A percentile compares a stretch with the other conserved stretches of the same genome.
These are phyloP conservation scores for Rapana venosa DNA, from an alignment of 2,888 invertebrate species.

Conservation along the genomic window DNA sequence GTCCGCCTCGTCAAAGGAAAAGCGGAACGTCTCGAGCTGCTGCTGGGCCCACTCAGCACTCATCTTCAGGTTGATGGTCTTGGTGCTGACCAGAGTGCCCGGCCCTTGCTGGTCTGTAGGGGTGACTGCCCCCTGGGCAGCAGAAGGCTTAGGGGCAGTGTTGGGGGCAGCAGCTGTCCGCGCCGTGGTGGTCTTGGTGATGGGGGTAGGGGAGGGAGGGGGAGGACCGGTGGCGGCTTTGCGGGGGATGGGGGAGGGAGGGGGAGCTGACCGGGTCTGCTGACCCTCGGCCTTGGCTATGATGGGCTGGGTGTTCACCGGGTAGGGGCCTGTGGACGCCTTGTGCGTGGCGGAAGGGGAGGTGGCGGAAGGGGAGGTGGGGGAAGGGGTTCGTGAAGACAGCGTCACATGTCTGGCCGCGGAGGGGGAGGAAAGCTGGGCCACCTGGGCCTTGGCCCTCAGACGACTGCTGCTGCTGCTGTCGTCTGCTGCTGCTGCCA, in stretches of 20 bases:
- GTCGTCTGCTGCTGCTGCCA: background rate
- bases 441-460: slow-evolving; percentile 7
- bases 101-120: background rate
- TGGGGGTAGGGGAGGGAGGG: background rate
- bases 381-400: background rate
- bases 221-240: background rate
- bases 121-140: background rate
- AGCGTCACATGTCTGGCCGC: background rate
- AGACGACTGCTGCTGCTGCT: background rate
- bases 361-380: background rate
- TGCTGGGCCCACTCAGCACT: slow-evolving; percentile 60
- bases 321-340: background rate
- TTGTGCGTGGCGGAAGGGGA: background rate
- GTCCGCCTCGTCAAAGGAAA: slow-evolving; percentile 66
- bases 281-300: background rate
- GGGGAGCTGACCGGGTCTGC: background rate
- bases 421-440: slow-evolving; percentile 3
- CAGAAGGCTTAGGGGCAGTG: background rate
- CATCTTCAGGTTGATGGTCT: slow-evolving; percentile 48
- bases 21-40: slow-evolving; percentile 64
- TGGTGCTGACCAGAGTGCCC: slow-evolving; percentile 23
- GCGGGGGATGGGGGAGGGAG: background rate
- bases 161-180: background rate
- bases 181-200: slow-evolving; percentile 19
- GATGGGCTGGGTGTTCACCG: background rate